A percentile compares a stretch with the other conserved stretches of the same genome.
Evolutionary conservation across 1,140 invertebrate species (phyloP).

Genomic region (Chrysopa pallens): DNA sequence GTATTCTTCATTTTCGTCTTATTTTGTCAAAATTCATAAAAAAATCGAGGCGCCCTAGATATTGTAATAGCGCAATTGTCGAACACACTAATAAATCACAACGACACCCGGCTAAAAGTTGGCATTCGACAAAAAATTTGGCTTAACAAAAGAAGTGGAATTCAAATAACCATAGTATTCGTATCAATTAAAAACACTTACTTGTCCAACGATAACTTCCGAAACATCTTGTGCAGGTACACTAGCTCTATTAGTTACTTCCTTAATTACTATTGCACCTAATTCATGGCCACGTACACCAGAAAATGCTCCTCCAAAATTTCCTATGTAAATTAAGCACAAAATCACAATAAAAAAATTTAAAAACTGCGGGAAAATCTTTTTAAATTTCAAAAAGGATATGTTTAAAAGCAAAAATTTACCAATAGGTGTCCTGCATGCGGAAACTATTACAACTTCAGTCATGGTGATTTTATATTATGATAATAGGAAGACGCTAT

Average conservation of each 20-base stretch:
- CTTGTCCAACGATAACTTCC: slow-evolving; percentile 79
- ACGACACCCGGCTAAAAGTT: no score
- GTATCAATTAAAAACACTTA: slow-evolving; percentile 20
- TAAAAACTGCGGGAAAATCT: slow-evolving; percentile 41
- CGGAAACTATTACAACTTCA: slow-evolving; percentile 43
- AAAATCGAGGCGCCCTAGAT: no score
- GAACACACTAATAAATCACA: no score
- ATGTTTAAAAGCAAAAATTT: slow-evolving; percentile 8
- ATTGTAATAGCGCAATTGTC: no score
- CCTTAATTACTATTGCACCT: slow-evolving; percentile 57
- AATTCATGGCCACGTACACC: slow-evolving; percentile 49
- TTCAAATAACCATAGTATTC: no score
- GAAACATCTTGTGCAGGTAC: slow-evolving; percentile 45
- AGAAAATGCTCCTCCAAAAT: slow-evolving; percentile 50
- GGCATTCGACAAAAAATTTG: no score
- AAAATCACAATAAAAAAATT: slow-evolving; percentile 47
- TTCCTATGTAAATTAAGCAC: slow-evolving; percentile 63
- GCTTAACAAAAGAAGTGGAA: no score
- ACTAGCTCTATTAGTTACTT: slow-evolving; percentile 42
- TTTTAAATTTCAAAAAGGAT: slow-evolving; percentile 10
- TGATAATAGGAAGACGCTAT: no score
- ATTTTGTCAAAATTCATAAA: no score
- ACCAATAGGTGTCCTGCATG: slow-evolving; percentile 49
- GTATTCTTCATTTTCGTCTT: no score
- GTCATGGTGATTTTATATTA: not conserved